A percentile compares a stretch with the other conserved stretches of the same genome.
Conservation (phyloP, 2,797 vertebrate genomes). For the Pantherophis vulpinus region DNA sequence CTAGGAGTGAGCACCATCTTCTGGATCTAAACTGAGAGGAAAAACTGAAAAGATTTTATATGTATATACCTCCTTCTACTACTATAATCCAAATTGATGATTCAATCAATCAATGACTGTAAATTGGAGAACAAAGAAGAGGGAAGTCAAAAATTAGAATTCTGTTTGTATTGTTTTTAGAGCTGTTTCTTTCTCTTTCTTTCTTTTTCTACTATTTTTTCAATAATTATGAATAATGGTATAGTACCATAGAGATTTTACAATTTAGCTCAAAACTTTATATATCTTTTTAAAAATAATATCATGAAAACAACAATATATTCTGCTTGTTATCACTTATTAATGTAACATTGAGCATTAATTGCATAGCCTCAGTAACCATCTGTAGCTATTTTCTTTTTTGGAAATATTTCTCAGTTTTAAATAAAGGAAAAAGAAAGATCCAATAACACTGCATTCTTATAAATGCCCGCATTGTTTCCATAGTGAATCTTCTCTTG, state of each 20-base stretch:
- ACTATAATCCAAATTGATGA: neutral
- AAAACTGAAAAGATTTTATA: neutral
- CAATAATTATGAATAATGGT: neutral
- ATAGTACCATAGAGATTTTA: neutral
- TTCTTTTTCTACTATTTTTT: neutral
- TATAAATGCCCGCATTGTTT: neutral
- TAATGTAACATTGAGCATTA: neutral
- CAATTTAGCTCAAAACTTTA: neutral
- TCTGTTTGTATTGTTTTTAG: neutral
- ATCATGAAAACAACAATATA: neutral
- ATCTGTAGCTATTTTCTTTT: neutral
- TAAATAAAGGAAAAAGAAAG: neutral
- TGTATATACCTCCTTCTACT: neutral
- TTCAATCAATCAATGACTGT: neutral
- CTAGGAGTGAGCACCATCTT: conserved; percentile 61
- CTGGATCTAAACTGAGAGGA: conserved; percentile 39
- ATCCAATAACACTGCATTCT: neutral
- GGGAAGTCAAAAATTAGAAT: neutral
- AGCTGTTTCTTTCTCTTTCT: neutral
- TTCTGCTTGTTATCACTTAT: neutral
- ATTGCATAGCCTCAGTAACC: neutral
- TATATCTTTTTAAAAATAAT: neutral
- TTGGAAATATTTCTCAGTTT: neutral
- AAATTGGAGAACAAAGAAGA: neutral
- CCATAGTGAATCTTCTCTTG: neutral